Percentiles rank a stretch among this genome's conserved stretches.
Conservation (phyloP, 2,888 invertebrate species). For the Cosmorhoe ocellata region DNA sequence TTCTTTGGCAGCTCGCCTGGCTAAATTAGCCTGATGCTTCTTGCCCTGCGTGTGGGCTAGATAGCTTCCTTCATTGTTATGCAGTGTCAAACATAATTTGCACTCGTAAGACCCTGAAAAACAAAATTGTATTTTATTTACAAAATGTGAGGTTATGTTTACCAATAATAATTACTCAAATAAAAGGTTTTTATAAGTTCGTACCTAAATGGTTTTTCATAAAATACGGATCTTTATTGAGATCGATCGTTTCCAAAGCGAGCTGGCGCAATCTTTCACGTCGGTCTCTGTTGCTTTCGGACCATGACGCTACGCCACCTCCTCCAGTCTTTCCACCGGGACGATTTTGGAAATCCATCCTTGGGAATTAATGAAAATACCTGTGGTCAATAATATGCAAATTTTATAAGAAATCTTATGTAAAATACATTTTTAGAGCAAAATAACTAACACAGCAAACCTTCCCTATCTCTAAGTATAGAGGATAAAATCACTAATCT, state of each 20-base stretch:
- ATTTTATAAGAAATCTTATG: too few relatives aligned
- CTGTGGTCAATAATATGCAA: too few relatives aligned
- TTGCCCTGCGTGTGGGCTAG: constrained; percentile 99
- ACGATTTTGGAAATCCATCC: constrained; percentile 99
- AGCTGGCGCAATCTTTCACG: constrained; percentile 97
- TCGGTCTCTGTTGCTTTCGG: constrained; percentile 98
- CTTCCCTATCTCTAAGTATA: too few relatives aligned
- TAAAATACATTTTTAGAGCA: too few relatives aligned
- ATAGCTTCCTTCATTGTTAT: constrained; percentile 99
- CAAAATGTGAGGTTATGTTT: constrained; percentile 26
- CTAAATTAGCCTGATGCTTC: constrained; percentile 99
- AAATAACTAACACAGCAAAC: too few relatives aligned
- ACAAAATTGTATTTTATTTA: not conserved
- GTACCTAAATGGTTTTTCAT: constrained; percentile 99
- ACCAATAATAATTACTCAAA: not conserved
- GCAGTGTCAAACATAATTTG: constrained; percentile 98
- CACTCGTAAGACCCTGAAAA: constrained; percentile 96
- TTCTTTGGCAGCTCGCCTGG: constrained; percentile 98
- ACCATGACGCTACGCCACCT: constrained; percentile 99
- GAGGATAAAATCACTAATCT: too few relatives aligned
- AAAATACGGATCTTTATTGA: constrained; percentile 99
- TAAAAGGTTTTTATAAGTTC: too few relatives aligned
- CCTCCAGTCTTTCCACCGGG: constrained; percentile 99
- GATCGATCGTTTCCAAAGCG: constrained; percentile 98
- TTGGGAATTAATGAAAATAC: not conserved